Evolutionary conservation across 2,113 vertebrate genomes (phyloP).

Genomic region (Crotalus helleri): DNA sequence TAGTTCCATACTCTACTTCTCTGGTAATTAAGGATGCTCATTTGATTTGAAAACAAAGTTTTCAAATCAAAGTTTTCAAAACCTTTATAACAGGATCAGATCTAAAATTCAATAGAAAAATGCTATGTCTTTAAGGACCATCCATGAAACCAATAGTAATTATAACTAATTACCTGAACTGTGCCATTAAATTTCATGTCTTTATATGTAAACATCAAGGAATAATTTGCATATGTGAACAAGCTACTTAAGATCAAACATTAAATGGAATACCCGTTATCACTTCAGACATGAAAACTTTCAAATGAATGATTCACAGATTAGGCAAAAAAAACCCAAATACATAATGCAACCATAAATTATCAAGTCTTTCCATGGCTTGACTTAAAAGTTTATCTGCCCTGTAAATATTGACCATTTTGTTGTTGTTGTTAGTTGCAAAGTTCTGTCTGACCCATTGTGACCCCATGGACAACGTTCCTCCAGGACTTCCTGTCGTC

Average conservation of each 20-base stretch:
- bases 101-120: background rate
- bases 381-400: background rate
- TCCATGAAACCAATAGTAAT: background rate
- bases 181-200: background rate
- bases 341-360: background rate
- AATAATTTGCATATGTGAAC: background rate
- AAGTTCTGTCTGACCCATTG: too few species aligned
- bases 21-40: background rate
- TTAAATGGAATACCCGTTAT: background rate
- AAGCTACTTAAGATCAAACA: background rate
- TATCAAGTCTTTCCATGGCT: background rate
- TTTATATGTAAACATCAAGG: background rate
- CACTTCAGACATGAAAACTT: background rate
- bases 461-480: too few species aligned
- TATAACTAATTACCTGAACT: background rate
- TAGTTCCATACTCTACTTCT: background rate
- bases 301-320: background rate
- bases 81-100: background rate
- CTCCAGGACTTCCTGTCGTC: too few species aligned
- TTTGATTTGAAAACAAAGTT: background rate
- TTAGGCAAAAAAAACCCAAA: background rate
- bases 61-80: background rate
- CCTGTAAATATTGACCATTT: background rate
- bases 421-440: too few species aligned
- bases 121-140: background rate